Evolutionary conservation across 2,888 invertebrate genomes (phyloP).

Genomic region (Serrognathus titanus): DNA sequence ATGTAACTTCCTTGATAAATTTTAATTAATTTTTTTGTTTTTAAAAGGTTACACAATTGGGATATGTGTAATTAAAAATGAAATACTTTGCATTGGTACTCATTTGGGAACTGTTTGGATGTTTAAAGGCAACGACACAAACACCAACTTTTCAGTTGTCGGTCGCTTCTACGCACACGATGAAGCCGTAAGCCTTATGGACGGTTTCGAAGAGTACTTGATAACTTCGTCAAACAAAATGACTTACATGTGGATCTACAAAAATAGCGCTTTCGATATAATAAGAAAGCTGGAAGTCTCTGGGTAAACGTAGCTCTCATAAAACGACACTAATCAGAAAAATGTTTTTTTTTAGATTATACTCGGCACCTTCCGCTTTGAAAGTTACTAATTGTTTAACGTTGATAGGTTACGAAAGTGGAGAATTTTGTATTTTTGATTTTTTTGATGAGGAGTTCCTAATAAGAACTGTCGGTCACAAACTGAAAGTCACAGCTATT

Average conservation of each 20-base stretch:
- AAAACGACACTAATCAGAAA: not conserved
- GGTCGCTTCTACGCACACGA: constrained; percentile 30
- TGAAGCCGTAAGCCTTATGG: constrained; percentile 26
- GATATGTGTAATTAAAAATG: constrained; percentile 28
- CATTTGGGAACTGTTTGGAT: constrained; percentile 31
- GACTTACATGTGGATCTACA: constrained; percentile 29
- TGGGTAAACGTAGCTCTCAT: constrained; percentile 21
- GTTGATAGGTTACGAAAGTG: constrained; percentile 32
- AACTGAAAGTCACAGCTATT: constrained; percentile 30
- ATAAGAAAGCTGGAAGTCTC: constrained; percentile 24
- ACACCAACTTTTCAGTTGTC: constrained; percentile 21
- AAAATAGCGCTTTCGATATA: constrained; percentile 26
- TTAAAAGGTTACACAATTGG: constrained; percentile 28
- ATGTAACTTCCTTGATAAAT: too few species aligned
- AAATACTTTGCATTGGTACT: constrained; percentile 31
- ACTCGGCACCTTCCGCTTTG: constrained; percentile 25
- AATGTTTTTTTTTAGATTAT: constrained; percentile 21
- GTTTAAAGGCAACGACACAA: constrained; percentile 24
- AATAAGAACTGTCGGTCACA: constrained; percentile 28
- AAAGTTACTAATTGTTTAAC: constrained; percentile 28
- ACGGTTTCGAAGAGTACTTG: constrained; percentile 28
- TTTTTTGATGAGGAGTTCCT: constrained; percentile 24
- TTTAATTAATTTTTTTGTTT: not conserved
- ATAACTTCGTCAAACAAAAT: constrained; percentile 28
- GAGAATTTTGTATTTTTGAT: constrained; percentile 33